Conservation (phyloP, 2,797 vertebrate species). For the Labeo calbasu region DNA sequence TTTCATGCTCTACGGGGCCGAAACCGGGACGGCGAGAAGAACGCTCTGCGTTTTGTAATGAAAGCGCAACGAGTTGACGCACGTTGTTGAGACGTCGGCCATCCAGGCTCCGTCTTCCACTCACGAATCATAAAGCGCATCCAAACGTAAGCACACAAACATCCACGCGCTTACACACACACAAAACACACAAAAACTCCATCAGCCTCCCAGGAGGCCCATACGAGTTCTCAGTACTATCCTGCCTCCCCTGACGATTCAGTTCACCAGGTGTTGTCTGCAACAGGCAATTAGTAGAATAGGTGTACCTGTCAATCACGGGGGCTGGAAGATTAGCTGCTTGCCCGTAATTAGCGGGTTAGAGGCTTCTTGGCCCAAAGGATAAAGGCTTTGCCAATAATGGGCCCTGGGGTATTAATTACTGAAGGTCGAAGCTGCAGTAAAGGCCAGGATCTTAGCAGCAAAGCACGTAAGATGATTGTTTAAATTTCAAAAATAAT, state of each 20-base stretch:
- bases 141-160: slow-evolving; percentile 44
- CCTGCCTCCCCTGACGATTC: slow-evolving; percentile 74
- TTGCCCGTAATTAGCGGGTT: slow-evolving; percentile 85
- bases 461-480: slow-evolving; percentile 84
- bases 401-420: slow-evolving; percentile 87
- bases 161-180: slow-evolving; percentile 30
- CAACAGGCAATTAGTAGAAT: slow-evolving; percentile 87
- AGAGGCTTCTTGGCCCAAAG: slow-evolving; percentile 82
- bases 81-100: background rate
- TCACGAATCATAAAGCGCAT: slow-evolving; percentile 28
- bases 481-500: slow-evolving; percentile 90
- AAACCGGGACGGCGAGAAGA: slow-evolving; percentile 9
- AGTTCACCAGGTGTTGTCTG: slow-evolving; percentile 86
- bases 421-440: slow-evolving; percentile 86
- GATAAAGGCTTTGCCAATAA: slow-evolving; percentile 88
- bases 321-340: slow-evolving; percentile 82
- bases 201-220: slow-evolving; percentile 74
- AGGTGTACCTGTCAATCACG: slow-evolving; percentile 85
- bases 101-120: slow-evolving; percentile 40
- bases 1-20: slow-evolving; percentile 48
- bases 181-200: slow-evolving; percentile 63
- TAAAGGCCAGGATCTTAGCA: slow-evolving; percentile 86
- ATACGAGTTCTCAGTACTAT: slow-evolving; percentile 74
- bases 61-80: slow-evolving; percentile 13
- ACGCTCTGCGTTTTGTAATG: slow-evolving; percentile 7